A percentile compares a stretch with the other conserved stretches of the same genome.
Conservation (phyloP, 2,113 vertebrate species). For the Sander lucioperca region DNA sequence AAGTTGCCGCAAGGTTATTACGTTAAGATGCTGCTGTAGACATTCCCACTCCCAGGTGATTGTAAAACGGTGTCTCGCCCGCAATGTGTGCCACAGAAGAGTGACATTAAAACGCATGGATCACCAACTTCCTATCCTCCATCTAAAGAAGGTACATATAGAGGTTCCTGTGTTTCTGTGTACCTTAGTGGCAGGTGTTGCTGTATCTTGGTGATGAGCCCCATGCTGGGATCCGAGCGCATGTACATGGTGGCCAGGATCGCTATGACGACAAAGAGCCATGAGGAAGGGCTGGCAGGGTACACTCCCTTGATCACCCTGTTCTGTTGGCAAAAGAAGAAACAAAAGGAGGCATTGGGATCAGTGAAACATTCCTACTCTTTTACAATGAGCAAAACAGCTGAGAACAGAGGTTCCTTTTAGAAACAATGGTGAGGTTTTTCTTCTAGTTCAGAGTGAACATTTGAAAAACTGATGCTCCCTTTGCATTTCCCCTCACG, state of each 20-base stretch:
- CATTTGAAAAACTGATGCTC: background rate
- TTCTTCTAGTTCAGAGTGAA: background rate
- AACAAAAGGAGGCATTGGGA: background rate
- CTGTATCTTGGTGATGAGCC: constrained; percentile 91
- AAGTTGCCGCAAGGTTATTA: background rate
- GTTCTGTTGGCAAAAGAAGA: constrained; percentile 83
- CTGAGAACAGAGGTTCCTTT: background rate
- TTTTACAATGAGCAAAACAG: background rate
- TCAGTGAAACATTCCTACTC: background rate
- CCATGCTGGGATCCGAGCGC: constrained; percentile 92
- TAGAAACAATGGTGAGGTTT: background rate
- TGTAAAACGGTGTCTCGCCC: background rate
- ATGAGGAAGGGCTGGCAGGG: constrained; percentile 91
- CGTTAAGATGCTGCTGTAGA: background rate
- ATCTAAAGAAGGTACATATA: no score
- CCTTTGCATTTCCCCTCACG: background rate
- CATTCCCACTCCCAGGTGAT: background rate
- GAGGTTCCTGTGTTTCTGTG: no score
- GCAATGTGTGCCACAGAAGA: background rate
- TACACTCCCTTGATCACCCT: constrained; percentile 89
- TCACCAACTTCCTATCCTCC: background rate
- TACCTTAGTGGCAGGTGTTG: constrained; percentile 90
- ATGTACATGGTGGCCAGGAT: constrained; percentile 91
- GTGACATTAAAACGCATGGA: background rate
- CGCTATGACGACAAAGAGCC: constrained; percentile 91